These are phyloP conservation scores for Saccostrea cuccullata DNA, from an alignment of 1,140 invertebrate species.

Conservation along the genomic window DNA sequence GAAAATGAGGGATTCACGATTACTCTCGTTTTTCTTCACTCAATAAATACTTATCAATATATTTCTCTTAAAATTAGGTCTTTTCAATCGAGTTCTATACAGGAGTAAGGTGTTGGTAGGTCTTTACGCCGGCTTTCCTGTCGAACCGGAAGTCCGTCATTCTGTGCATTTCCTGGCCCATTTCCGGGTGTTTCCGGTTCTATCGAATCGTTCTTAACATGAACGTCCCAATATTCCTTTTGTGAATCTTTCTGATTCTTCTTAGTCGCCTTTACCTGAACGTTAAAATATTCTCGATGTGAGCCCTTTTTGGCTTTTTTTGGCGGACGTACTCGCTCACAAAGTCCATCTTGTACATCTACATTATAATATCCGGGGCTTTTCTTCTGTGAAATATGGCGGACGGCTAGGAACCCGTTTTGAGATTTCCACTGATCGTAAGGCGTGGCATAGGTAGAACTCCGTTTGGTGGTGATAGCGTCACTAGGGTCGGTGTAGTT, in stretches of 20 bases:
- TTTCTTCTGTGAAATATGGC: background rate
- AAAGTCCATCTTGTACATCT: background rate
- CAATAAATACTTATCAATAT: no score
- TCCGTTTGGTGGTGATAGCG: background rate
- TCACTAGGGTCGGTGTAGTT: background rate
- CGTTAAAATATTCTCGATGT: background rate
- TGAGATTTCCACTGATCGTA: background rate
- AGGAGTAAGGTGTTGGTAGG: background rate
- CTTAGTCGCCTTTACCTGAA: background rate
- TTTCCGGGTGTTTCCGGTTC: background rate
- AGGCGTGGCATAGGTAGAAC: conserved; percentile 1
- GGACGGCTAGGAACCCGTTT: background rate
- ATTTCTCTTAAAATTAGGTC: no score
- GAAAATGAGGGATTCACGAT: no score
- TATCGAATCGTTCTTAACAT: background rate
- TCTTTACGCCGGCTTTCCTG: background rate
- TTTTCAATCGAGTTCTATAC: background rate
- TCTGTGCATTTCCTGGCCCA: background rate
- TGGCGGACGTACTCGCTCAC: background rate
- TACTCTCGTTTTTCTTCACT: no score
- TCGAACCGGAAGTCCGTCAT: background rate
- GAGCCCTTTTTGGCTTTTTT: background rate
- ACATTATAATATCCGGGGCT: background rate
- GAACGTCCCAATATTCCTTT: background rate
- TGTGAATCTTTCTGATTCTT: background rate